Percentiles rank a stretch among this genome's conserved stretches.
Conservation (phyloP, 2,888 invertebrate genomes). For the Itoplectis maculator region DNA sequence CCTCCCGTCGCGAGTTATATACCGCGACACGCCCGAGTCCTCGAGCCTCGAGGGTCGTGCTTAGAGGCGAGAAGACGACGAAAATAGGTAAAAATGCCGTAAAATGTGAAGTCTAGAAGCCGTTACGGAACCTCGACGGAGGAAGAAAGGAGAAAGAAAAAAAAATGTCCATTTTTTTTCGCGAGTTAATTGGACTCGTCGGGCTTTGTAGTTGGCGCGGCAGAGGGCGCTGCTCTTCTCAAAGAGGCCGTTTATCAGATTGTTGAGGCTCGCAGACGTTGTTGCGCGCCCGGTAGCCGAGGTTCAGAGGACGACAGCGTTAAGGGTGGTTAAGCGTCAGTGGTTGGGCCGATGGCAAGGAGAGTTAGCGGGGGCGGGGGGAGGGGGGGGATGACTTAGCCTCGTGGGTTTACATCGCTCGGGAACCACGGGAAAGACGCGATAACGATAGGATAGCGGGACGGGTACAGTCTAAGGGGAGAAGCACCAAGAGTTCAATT, state of each 20-base stretch:
- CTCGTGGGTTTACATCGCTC: conserved; percentile 52
- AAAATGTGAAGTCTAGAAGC: conserved; percentile 37
- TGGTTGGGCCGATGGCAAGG: conserved; percentile 34
- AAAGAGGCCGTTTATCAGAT: conserved; percentile 71
- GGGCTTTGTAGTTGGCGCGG: conserved; percentile 40
- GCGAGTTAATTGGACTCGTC: conserved; percentile 60
- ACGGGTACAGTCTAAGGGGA: conserved; percentile 13
- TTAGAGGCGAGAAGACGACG: conserved; percentile 28
- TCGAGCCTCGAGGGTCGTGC: conserved; percentile 46
- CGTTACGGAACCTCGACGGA: neutral
- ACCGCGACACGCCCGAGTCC: conserved; percentile 18
- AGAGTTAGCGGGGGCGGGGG: conserved; percentile 31
- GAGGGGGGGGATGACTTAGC: conserved; percentile 39
- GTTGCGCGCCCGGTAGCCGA: conserved; percentile 18
- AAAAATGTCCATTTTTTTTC: conserved; percentile 46
- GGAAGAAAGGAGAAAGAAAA: conserved; percentile 18
- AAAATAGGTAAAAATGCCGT: neutral
- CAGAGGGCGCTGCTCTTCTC: conserved; percentile 41
- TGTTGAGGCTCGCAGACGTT: conserved; percentile 54
- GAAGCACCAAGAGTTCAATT: conserved; percentile 76
- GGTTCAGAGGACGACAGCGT: conserved; percentile 30
- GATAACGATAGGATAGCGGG: conserved; percentile 45
- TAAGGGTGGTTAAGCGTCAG: conserved; percentile 42
- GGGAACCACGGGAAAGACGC: conserved; percentile 41
- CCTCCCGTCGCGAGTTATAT: neutral